These are phyloP conservation scores for Chroicocephalus ridibundus DNA, from an alignment of 2,113 vertebrate species.

Conservation along the genomic window DNA sequence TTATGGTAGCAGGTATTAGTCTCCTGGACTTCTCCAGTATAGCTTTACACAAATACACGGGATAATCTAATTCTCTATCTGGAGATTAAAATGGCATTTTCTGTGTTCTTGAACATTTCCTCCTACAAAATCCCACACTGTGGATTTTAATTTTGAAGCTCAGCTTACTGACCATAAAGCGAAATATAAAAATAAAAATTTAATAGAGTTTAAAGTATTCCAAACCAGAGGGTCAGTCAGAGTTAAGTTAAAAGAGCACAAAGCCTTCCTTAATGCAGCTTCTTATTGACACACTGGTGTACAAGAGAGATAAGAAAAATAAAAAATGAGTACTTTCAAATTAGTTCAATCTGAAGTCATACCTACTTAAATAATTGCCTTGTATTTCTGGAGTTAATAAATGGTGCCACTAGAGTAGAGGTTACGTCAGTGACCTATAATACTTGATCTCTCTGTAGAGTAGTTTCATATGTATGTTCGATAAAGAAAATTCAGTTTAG, in stretches of 20 bases:
- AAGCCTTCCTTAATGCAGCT: not conserved
- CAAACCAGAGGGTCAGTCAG: not conserved
- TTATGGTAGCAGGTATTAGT: not conserved
- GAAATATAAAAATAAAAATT: not conserved
- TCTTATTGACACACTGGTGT: not conserved
- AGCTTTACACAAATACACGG: not conserved
- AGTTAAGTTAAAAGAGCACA: not conserved
- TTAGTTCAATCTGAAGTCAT: conserved; percentile 29
- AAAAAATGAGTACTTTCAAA: conserved; percentile 16
- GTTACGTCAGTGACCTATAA: not conserved
- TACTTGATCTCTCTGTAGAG: not conserved
- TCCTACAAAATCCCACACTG: not conserved
- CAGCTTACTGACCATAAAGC: not conserved
- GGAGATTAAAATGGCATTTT: not conserved
- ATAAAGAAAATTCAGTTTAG: not conserved
- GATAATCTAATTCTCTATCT: not conserved
- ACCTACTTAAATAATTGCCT: conserved; percentile 16
- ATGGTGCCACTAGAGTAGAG: not conserved
- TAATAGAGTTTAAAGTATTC: not conserved
- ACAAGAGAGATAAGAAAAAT: not conserved
- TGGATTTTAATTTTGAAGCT: not conserved
- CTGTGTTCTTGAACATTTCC: not conserved
- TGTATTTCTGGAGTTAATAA: not conserved
- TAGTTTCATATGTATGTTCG: not conserved
- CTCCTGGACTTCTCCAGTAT: not conserved